These are phyloP conservation scores for Petrocephalus zakoni DNA, from an alignment of 2,113 vertebrate genomes.

Conservation along the genomic window DNA sequence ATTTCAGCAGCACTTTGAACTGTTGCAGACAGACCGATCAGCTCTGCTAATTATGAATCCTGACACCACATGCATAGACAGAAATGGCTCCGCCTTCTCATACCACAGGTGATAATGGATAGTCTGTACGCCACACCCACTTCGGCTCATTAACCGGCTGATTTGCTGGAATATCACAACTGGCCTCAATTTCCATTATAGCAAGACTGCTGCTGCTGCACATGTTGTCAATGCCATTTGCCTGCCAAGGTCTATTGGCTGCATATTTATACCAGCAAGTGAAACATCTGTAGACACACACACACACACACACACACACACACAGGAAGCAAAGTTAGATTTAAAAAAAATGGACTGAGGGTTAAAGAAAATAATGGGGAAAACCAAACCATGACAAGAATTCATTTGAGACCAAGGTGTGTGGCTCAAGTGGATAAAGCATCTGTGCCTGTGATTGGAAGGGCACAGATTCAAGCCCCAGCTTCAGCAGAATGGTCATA, in stretches of 20 bases:
- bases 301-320: not conserved
- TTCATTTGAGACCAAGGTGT: not conserved
- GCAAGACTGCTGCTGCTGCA: not conserved
- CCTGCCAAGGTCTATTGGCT: not conserved
- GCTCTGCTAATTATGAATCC: not conserved
- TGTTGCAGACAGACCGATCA: not conserved
- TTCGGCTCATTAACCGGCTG: not conserved
- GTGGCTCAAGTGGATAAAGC: not conserved
- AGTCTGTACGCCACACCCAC: not conserved
- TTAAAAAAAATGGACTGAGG: not conserved
- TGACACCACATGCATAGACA: not conserved
- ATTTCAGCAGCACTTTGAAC: not conserved
- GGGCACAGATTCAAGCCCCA: not conserved
- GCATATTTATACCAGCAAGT: not conserved
- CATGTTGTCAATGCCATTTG: not conserved
- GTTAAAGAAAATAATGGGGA: not conserved
- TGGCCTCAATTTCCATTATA: not conserved
- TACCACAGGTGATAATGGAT: not conserved
- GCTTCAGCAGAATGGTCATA: not conserved
- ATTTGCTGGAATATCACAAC: not conserved
- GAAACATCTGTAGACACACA: not conserved
- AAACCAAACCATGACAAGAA: not conserved
- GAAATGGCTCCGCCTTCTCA: not conserved
- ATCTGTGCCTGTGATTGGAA: not conserved
- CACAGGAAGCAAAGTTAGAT: not conserved